These are phyloP conservation scores for Monochamus alternatus DNA, from an alignment of 2,888 invertebrate genomes.

Conservation along the genomic window DNA sequence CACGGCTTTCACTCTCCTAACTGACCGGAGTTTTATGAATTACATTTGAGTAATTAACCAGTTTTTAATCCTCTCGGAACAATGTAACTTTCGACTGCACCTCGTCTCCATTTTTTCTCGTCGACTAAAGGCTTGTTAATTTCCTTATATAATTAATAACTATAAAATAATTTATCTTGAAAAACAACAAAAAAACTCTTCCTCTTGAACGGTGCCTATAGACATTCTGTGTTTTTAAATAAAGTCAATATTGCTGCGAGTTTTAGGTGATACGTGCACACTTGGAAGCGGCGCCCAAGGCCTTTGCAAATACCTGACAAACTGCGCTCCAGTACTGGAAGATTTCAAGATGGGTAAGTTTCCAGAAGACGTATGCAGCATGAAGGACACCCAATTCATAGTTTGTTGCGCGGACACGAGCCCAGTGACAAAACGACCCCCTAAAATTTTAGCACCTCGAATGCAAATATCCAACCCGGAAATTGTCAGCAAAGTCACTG, in stretches of 20 bases:
- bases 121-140: no score
- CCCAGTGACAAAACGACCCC: neutral
- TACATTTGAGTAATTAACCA: no score
- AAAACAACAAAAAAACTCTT: no score
- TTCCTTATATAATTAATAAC: no score
- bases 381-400: slow-evolving; percentile 56
- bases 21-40: no score
- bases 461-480: neutral
- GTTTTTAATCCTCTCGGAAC: no score
- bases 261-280: neutral
- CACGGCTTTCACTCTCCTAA: no score
- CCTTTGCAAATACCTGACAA: neutral
- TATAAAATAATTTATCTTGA: no score
- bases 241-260: neutral
- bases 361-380: slow-evolving; percentile 59
- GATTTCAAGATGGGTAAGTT: slow-evolving; percentile 47
- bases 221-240: no score
- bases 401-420: slow-evolving; percentile 58
- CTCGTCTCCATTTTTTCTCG: no score
- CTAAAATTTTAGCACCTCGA: neutral
- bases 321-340: neutral
- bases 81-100: no score
- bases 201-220: no score
- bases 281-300: neutral
- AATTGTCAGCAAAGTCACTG: slow-evolving; percentile 15